A percentile compares a stretch with the other conserved stretches of the same genome.
Conservation (phyloP, 2,113 vertebrate species). For the Plecturocebus donacophilus region DNA sequence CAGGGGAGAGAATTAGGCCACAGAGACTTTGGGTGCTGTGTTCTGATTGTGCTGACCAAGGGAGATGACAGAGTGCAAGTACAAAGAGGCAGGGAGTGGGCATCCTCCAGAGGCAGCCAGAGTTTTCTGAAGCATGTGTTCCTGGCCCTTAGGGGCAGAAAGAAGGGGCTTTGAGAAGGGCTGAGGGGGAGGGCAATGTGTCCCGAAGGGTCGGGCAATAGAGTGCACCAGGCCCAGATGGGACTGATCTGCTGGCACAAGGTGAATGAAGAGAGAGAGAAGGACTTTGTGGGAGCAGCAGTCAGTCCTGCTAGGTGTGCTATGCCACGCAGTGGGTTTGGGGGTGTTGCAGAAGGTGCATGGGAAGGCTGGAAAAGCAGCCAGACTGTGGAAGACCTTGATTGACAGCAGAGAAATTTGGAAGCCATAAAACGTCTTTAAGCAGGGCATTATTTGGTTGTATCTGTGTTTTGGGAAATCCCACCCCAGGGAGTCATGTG, state of each 20-base stretch:
- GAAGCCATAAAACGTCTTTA: background rate
- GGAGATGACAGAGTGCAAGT: fast-evolving
- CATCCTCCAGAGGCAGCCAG: background rate
- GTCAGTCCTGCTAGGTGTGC: background rate
- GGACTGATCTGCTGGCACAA: too few species aligned
- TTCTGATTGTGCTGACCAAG: too few species aligned
- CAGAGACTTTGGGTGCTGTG: too few species aligned
- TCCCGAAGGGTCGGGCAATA: background rate
- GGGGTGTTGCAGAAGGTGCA: background rate
- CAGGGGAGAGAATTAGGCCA: background rate
- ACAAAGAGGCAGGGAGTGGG: fast-evolving
- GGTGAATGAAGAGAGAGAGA: background rate
- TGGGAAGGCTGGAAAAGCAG: background rate
- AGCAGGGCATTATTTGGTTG: background rate
- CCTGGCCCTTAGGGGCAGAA: background rate
- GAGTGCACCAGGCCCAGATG: background rate
- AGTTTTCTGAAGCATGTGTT: background rate
- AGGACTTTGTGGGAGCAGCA: background rate
- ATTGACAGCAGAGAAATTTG: background rate
- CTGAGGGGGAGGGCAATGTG: background rate
- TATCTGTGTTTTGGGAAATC: background rate
- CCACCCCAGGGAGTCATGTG: too few species aligned
- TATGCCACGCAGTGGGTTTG: background rate
- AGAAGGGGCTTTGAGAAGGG: background rate
- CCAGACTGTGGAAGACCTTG: background rate